Conservation (phyloP, 1,140 invertebrate species). For the Eriocheir sinensis region DNA sequence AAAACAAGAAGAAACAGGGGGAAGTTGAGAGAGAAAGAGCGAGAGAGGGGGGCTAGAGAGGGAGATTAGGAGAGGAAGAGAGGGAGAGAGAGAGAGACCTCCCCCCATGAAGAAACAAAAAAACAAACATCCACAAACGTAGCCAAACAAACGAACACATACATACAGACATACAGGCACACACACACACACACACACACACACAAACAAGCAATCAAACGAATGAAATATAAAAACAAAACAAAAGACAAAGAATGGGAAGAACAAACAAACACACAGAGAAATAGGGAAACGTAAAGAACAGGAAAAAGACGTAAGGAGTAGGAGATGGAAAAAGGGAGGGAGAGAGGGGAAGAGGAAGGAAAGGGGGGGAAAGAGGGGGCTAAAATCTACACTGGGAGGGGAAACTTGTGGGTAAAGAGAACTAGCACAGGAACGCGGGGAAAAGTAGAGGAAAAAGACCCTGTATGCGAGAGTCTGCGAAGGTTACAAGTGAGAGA, state of each 20-base stretch:
- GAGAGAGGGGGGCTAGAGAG: neutral
- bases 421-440: neutral
- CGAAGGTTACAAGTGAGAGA: no score
- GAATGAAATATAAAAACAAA: neutral
- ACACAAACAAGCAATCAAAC: conserved; percentile 10
- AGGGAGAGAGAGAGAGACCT: neutral
- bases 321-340: neutral
- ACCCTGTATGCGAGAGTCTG: no score
- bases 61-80: neutral
- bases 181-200: conserved; percentile 32
- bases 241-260: neutral
- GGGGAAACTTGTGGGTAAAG: neutral
- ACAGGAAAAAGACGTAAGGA: neutral
- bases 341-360: conserved; percentile 31
- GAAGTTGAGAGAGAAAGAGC: conserved; percentile 19
- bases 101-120: neutral
- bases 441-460: conserved; percentile 3
- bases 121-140: neutral
- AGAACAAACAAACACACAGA: neutral
- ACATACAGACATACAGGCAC: neutral
- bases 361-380: neutral
- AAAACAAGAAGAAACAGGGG: neutral
- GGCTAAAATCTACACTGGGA: neutral
- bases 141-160: neutral
- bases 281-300: neutral